Evolutionary conservation across 2,797 vertebrate species (phyloP).

Genomic region (Lindbergichthys nudifrons): DNA sequence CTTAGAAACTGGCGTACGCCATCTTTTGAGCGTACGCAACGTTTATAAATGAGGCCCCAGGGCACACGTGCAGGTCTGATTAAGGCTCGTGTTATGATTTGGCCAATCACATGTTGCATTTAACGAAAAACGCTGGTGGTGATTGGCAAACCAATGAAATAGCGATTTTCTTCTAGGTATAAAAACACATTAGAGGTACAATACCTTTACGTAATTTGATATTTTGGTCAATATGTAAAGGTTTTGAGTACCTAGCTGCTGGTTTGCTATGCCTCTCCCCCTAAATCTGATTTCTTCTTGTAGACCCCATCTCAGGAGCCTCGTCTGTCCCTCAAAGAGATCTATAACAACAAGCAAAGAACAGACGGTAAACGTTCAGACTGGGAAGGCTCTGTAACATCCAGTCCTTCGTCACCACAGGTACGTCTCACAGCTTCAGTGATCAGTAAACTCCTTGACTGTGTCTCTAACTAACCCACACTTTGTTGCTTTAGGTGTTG

Average conservation of each 20-base stretch:
- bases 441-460: not conserved
- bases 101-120: too few species aligned
- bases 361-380: constrained; percentile 81
- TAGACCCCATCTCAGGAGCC: constrained; percentile 83
- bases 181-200: too few species aligned
- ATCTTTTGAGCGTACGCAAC: too few species aligned
- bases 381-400: constrained; percentile 81
- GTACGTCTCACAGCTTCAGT: constrained; percentile 69
- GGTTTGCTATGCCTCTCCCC: not conserved
- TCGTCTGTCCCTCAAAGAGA: constrained; percentile 88
- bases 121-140: too few species aligned
- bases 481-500: constrained; percentile 82
- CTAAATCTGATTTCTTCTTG: constrained; percentile 11
- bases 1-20: too few species aligned
- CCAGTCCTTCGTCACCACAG: constrained; percentile 87
- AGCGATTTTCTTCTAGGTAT: too few species aligned
- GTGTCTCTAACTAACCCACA: not conserved
- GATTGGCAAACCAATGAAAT: too few species aligned
- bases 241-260: not conserved
- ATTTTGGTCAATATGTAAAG: too few species aligned
- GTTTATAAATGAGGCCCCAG: too few species aligned
- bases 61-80: not conserved
- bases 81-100: not conserved
- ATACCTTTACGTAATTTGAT: too few species aligned
- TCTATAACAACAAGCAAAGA: constrained; percentile 90